Conservation (phyloP, 2,113 vertebrate species). For the Takifugu flavidus region DNA sequence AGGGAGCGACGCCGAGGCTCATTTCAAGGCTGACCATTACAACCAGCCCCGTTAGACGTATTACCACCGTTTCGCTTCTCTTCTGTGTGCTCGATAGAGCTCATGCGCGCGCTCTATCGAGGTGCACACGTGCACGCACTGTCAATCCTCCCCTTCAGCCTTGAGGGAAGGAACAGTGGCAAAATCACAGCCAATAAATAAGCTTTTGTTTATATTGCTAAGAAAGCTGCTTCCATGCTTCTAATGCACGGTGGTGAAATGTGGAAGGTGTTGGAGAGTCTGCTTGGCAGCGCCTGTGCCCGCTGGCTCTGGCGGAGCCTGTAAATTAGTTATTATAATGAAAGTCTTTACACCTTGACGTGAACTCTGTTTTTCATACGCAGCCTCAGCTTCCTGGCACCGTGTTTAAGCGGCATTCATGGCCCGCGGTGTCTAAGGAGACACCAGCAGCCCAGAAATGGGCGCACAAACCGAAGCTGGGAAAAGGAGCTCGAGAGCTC, state of each 20-base stretch:
- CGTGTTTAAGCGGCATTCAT: conserved; percentile 47
- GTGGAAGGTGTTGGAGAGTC: conserved; percentile 34
- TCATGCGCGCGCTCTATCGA: not conserved
- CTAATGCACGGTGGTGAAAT: conserved; percentile 50
- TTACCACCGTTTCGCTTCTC: conserved; percentile 49
- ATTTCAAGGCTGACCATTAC: conserved; percentile 54
- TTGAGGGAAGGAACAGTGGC: conserved; percentile 37
- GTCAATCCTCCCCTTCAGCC: conserved; percentile 14
- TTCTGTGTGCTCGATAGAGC: too few species aligned
- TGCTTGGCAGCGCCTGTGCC: conserved; percentile 52
- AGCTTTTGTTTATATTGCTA: conserved; percentile 37
- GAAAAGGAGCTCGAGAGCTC: too few species aligned
- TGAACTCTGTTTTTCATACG: conserved; percentile 58
- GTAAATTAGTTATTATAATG: conserved; percentile 68
- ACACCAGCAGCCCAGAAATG: conserved; percentile 20
- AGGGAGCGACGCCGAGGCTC: conserved; percentile 33
- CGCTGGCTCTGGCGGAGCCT: conserved; percentile 46
- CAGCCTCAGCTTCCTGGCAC: conserved; percentile 25
- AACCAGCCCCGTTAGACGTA: conserved; percentile 50
- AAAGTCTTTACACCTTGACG: conserved; percentile 62
- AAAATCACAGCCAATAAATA: conserved; percentile 55
- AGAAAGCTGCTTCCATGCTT: conserved; percentile 42
- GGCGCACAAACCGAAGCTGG: conserved; percentile 4
- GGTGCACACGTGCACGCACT: not conserved
- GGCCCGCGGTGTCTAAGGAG: conserved; percentile 2